These are phyloP conservation scores for Luidia sarsii DNA, from an alignment of 53 echinoderm and acorn worm genomes.

Conservation along the genomic window DNA sequence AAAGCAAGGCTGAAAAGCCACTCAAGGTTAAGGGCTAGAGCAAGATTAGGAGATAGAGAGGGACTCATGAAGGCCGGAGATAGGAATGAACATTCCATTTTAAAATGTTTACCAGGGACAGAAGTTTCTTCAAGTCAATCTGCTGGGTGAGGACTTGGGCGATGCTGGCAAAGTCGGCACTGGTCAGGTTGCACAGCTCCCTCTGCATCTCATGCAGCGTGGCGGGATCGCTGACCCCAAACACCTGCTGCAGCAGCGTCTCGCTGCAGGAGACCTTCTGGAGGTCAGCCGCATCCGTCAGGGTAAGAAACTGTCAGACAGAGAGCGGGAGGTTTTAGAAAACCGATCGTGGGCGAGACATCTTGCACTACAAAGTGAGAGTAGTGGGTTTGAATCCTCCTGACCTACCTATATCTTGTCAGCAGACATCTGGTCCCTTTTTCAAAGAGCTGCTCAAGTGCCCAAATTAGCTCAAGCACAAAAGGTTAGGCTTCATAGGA, in stretches of 20 bases:
- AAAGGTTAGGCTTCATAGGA: no score
- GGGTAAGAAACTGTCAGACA: constrained; percentile 8
- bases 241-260: constrained; percentile 19
- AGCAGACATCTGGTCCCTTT: background rate
- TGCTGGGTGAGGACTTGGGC: constrained; percentile 19
- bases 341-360: no score
- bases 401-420: background rate
- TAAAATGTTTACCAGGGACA: background rate
- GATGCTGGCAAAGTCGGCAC: constrained; percentile 24
- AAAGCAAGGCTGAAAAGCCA: no score
- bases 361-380: no score
- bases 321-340: no score
- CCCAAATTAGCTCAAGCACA: no score
- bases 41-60: no score
- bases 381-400: no score
- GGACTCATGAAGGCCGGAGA: no score
- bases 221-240: constrained; percentile 34
- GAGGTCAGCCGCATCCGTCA: constrained; percentile 18
- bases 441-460: background rate
- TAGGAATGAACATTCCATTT: no score
- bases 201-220: constrained; percentile 41
- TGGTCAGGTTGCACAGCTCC: constrained; percentile 60
- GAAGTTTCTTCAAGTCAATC: constrained; percentile 40
- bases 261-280: constrained; percentile 51
- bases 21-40: no score